Percentiles rank a stretch among this genome's conserved stretches.
phyloP scores from a whole-genome alignment of 2,113 vertebrate species.

The Prionailurus bengalensis region DNA sequence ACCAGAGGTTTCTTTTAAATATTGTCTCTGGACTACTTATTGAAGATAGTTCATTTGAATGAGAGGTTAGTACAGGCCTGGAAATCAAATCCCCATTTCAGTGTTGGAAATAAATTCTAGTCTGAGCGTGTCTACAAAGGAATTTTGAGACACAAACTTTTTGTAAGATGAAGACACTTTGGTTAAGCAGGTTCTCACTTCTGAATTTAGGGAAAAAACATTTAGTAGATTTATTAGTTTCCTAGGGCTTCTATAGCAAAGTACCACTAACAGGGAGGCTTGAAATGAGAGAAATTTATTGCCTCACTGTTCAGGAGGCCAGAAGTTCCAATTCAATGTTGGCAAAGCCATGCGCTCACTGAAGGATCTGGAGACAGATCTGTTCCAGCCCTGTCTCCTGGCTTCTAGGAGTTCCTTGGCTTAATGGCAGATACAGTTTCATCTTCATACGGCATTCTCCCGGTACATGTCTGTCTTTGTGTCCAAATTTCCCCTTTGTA shows the following conservation, averaged over 20 bases:
- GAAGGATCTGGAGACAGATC: too few species aligned
- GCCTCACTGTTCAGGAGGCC: not conserved
- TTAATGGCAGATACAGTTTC: not conserved
- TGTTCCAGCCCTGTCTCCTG: not conserved
- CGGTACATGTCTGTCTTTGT: not conserved
- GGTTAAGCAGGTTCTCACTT: not conserved
- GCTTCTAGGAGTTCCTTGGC: too few species aligned
- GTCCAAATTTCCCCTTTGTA: not conserved
- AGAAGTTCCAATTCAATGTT: not conserved
- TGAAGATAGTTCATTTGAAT: not conserved
- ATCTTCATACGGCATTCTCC: rapidly evolving
- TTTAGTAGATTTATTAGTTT: not conserved
- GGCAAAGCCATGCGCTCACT: not conserved
- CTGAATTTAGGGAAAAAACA: not conserved
- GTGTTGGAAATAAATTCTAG: not conserved
- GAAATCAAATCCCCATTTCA: not conserved
- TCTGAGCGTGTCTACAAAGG: not conserved
- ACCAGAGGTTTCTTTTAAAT: not conserved
- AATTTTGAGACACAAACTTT: not conserved
- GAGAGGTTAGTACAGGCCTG: not conserved
- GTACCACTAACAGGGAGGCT: not conserved
- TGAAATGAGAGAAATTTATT: not conserved
- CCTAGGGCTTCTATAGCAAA: not conserved
- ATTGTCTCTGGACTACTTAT: not conserved
- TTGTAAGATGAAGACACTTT: not conserved